Conservation (phyloP, 2,888 invertebrate species). For the Elgonia sp. region DNA sequence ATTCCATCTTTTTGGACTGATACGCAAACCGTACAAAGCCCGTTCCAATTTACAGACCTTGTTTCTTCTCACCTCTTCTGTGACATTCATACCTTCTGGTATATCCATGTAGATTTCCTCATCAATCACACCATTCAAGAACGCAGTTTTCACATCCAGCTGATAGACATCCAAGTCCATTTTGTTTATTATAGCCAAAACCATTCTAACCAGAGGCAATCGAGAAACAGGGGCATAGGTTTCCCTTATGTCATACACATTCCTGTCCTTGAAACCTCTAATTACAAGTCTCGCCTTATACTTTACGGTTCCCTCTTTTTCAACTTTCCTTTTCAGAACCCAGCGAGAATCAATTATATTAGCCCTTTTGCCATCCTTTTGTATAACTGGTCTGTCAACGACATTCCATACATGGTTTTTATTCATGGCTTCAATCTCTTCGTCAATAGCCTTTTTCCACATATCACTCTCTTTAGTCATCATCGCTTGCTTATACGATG, state of each 20-base stretch:
- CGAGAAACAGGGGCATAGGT: neutral
- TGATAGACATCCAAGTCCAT: neutral
- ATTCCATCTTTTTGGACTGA: too few relatives aligned
- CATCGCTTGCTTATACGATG: neutral
- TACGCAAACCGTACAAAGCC: too few relatives aligned
- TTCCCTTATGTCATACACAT: neutral
- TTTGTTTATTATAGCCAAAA: neutral
- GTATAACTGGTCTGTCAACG: slow-evolving; percentile 44
- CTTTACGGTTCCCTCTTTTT: slow-evolving; percentile 36
- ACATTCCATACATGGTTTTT: slow-evolving; percentile 65
- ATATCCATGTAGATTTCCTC: neutral
- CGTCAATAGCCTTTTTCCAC: neutral
- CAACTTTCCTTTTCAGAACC: slow-evolving; percentile 73
- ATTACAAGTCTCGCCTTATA: slow-evolving; percentile 71
- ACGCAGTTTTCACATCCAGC: neutral
- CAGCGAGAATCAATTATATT: slow-evolving; percentile 74
- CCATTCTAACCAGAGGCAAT: neutral
- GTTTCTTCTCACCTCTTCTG: too few relatives aligned
- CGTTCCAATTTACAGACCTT: too few relatives aligned
- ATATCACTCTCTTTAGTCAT: neutral
- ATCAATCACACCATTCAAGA: neutral
- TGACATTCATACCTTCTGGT: neutral
- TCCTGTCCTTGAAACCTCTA: slow-evolving; percentile 69
- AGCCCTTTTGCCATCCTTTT: slow-evolving; percentile 1
- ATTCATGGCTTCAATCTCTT: slow-evolving; percentile 1